Base-by-base conservation (phyloP, 2,113 vertebrate species). In the Poeciliopsis turrubarensis region DNA sequence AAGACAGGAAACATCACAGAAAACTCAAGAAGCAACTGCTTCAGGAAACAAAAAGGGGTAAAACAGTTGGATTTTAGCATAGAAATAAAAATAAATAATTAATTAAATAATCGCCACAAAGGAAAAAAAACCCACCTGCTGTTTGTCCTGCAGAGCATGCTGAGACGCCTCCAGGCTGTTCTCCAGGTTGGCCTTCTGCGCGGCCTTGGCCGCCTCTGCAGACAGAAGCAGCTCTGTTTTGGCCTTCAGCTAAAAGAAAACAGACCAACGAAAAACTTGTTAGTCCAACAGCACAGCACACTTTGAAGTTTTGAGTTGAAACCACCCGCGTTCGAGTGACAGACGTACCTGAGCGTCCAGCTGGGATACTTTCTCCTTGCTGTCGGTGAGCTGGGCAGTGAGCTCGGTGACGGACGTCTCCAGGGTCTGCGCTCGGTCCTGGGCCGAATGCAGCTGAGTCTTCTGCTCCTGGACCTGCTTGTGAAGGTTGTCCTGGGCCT, bases 381-480 rank as follows among this genome's bases (percentile, higher is more conserved):
- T 97, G 90, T 98, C 97, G 70, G 94, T 93, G 62, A 98, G 91
- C 81, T 99, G 98, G 75, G 94, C 90, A 8, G 84, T 97, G 63
- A 98, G 90, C 76, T 99, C 98, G 64, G 68, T 87, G 62, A 96
- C 86, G 17, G 90, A 96, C 60, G 94, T 85, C 92, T 99, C 97
- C 60, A 99, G 90, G 17, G 96, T 94, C 69, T 95, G 96, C 70
- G 97, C 96, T 34, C 92, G 95, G 89, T 99, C 98, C 87, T 99
- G 96, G 26, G 97, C 95, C 30, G 95, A 95, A 64, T 96, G 95
- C 31, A 98, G 80, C 64, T 96, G 95, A 5, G 94, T 95, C 92
- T 99, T 99, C 91, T 99, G 98, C 82, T 99, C 98, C 86, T 99
- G 98, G 25, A 99, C 94, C 90, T 99, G 96, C 68, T 99, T 95